Base-by-base conservation (phyloP, 2,113 vertebrate genomes). In the Erinaceus europaeus region DNA sequence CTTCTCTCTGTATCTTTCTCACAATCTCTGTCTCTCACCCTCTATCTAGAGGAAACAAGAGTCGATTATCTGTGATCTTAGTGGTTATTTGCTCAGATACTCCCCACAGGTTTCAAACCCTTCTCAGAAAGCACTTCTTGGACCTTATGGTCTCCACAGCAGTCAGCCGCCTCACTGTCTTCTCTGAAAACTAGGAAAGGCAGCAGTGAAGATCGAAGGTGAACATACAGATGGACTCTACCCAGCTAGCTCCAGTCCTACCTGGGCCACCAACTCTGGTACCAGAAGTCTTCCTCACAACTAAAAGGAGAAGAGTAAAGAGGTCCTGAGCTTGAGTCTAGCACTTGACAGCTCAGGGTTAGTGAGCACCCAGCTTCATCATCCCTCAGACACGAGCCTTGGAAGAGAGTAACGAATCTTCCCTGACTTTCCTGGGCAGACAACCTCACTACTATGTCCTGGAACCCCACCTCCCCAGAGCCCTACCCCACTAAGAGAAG, bases 61-160 rank as follows among this genome's bases (percentile, higher is more conserved):
- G 40, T 82, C 64, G 86, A 38, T 68, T 67, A 17, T 46, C 61
- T 81, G 42, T 86, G 81, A 94, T 64, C 84, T 90, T 91, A 91
- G 27, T n/a, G 59, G 83, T 83, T 89, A 83, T 90, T 83, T 92
- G 57, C 64, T 59, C 64, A 91, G 86, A 59, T 42, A 84, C 71
- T 83, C 68, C 62, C n/a, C 6, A 84, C 90, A 81, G 62, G 5
- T 42, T 48, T 62, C 84, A 57, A 4, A 11, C 10, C 68, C 15
- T 85, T 86, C 86, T 78, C 71, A 53, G 79, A 36, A 53, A 61
- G 20, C 77, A 42, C 73, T 91, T 79, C 61, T 73, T 62, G 69
- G 25, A 44, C 62, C 27, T 55, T 11, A 6, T 48, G 46, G 9
- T 11, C 15, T 72, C 82, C 5, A 23, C 15, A 65, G 25, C 4